phyloP scores from a whole-genome alignment of 2,797 vertebrate genomes.

The Diplodus sargus region DNA sequence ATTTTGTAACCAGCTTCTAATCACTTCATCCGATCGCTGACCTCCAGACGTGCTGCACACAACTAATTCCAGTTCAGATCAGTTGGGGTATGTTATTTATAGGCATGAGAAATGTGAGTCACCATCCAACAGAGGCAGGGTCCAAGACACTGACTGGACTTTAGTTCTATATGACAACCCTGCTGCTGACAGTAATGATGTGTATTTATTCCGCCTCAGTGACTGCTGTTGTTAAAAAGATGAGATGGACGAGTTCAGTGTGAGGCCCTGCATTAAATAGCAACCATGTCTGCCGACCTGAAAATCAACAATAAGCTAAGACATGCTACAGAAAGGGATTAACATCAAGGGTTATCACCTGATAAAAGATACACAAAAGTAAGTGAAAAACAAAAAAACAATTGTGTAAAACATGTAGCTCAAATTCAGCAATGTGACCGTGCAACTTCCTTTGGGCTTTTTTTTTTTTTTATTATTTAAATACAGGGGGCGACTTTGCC shows the following conservation, averaged over 20 bases:
- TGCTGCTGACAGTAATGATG: conserved; percentile 11
- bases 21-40: background rate
- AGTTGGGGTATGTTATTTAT: conserved; percentile 12
- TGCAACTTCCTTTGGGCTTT: background rate
- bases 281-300: background rate
- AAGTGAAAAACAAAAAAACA: background rate
- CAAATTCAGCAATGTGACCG: background rate
- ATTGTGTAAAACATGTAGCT: background rate
- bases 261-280: background rate
- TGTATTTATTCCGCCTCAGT: conserved; percentile 16
- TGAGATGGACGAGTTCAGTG: background rate
- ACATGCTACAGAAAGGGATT: background rate
- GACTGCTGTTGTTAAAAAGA: conserved; percentile 12
- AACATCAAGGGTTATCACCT: background rate
- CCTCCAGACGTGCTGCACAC: background rate
- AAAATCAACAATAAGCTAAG: background rate
- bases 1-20: conserved; percentile 9
- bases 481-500: background rate
- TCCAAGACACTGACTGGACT: conserved; percentile 6
- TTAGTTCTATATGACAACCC: background rate
- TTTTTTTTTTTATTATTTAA: background rate
- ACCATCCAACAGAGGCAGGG: background rate
- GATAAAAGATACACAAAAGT: background rate
- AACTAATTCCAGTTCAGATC: conserved; percentile 16
- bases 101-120: conserved; percentile 11